phyloP scores from a whole-genome alignment of 2,797 vertebrate genomes.

The Periparus ater region DNA sequence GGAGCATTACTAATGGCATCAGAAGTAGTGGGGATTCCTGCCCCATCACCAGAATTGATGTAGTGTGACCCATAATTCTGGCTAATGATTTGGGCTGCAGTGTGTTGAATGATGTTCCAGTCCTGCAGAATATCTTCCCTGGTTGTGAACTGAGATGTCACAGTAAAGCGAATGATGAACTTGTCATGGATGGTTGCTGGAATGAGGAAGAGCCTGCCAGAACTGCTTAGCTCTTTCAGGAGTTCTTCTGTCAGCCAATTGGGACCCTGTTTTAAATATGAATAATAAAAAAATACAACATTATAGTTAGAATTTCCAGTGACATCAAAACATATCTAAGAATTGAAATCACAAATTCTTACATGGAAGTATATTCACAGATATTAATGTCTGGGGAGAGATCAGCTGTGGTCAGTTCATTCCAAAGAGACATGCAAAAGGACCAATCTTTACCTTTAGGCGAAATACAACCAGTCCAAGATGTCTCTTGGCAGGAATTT shows the following conservation, averaged over 20 bases:
- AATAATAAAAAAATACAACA: not conserved
- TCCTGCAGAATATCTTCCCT: constrained; percentile 88
- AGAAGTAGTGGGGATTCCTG: not conserved
- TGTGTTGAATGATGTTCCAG: constrained; percentile 87
- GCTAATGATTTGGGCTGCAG: constrained; percentile 76
- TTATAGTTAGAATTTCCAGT: not conserved
- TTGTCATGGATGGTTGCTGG: constrained; percentile 87
- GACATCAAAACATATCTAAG: not conserved
- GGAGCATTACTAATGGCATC: not conserved
- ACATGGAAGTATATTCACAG: not conserved
- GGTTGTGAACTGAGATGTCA: constrained; percentile 94
- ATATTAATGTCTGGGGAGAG: not conserved
- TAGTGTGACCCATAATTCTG: constrained; percentile 40
- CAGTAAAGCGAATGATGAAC: constrained; percentile 91
- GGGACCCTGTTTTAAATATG: constrained; percentile 79
- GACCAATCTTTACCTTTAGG: constrained; percentile 80
- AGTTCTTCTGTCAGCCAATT: constrained; percentile 90
- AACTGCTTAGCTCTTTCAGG: constrained; percentile 83
- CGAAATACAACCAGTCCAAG: constrained; percentile 95
- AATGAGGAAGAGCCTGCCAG: constrained; percentile 89
- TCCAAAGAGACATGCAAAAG: not conserved
- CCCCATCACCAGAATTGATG: constrained; percentile 15
- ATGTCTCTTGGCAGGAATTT: constrained; percentile 91
- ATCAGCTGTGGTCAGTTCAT: not conserved
- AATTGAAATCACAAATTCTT: not conserved